These are phyloP conservation scores for Drosophila yooni DNA, from an alignment of 2,888 invertebrate species.

Conservation along the genomic window DNA sequence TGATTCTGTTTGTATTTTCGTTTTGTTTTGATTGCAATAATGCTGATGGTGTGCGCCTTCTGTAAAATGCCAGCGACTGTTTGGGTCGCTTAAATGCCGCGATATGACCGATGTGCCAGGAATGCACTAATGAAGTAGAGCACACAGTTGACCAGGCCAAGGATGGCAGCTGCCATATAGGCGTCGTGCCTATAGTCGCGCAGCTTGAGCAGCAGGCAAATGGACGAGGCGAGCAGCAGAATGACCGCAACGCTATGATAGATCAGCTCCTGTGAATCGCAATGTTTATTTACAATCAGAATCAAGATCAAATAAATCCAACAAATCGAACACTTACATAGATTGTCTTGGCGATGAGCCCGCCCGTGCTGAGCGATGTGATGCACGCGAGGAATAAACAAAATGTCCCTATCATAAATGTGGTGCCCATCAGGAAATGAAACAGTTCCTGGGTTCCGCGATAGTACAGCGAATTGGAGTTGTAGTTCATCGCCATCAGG, in stretches of 20 bases:
- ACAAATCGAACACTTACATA: slow-evolving; percentile 76
- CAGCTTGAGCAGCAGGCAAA: slow-evolving; percentile 89
- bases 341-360: slow-evolving; percentile 91
- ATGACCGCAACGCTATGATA: slow-evolving; percentile 92
- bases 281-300: not conserved
- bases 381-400: slow-evolving; percentile 90
- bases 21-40: slow-evolving; percentile 8
- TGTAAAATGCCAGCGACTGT: slow-evolving; percentile 40
- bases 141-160: slow-evolving; percentile 90
- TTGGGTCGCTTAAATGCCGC: slow-evolving; percentile 87
- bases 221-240: slow-evolving; percentile 89
- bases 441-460: slow-evolving; percentile 87
- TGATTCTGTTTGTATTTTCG: slow-evolving; percentile 22
- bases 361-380: slow-evolving; percentile 92
- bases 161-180: slow-evolving; percentile 89
- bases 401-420: slow-evolving; percentile 92
- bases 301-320: not conserved
- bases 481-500: slow-evolving; percentile 88
- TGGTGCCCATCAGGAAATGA: slow-evolving; percentile 90
- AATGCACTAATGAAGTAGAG: slow-evolving; percentile 92
- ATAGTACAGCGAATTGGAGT: slow-evolving; percentile 59
- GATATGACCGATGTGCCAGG: slow-evolving; percentile 91
- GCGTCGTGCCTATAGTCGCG: slow-evolving; percentile 88
- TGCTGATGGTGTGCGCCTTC: slow-evolving; percentile 16
- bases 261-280: slow-evolving; percentile 89